Conservation (phyloP, 2,797 vertebrate species). For the Aplochiton taeniatus region DNA sequence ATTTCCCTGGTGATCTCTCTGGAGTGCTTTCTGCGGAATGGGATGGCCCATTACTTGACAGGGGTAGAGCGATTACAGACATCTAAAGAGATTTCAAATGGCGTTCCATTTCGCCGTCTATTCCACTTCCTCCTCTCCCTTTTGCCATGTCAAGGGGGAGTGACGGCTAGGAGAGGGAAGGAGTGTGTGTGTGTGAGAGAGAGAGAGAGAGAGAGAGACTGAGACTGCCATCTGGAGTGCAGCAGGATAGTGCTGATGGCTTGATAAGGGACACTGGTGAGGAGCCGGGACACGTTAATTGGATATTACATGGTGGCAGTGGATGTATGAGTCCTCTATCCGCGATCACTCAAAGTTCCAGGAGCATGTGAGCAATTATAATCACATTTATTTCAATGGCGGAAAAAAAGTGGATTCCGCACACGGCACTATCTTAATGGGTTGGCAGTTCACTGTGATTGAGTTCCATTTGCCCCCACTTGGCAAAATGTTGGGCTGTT, state of each 20-base stretch:
- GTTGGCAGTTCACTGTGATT: too few relatives aligned
- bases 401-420: too few relatives aligned
- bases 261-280: conserved; percentile 15
- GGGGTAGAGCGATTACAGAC: conserved; percentile 15
- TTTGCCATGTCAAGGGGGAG: not conserved
- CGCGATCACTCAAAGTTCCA: not conserved
- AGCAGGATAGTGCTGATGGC: conserved; percentile 10
- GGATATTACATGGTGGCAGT: conserved; percentile 26
- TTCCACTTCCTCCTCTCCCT: not conserved
- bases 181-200: not conserved
- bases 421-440: too few relatives aligned
- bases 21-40: not conserved
- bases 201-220: not conserved
- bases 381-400: not conserved
- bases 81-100: conserved; percentile 20
- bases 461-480: too few relatives aligned
- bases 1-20: not conserved
- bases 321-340: not conserved
- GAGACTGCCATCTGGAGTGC: not conserved
- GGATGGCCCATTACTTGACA: not conserved
- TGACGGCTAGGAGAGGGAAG: not conserved
- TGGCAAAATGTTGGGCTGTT: too few relatives aligned
- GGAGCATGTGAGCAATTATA: not conserved
- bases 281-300: conserved; percentile 29
- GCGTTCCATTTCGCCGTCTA: not conserved